Conservation (phyloP, 2,888 invertebrate species). For the Tetragnatha montana region DNA sequence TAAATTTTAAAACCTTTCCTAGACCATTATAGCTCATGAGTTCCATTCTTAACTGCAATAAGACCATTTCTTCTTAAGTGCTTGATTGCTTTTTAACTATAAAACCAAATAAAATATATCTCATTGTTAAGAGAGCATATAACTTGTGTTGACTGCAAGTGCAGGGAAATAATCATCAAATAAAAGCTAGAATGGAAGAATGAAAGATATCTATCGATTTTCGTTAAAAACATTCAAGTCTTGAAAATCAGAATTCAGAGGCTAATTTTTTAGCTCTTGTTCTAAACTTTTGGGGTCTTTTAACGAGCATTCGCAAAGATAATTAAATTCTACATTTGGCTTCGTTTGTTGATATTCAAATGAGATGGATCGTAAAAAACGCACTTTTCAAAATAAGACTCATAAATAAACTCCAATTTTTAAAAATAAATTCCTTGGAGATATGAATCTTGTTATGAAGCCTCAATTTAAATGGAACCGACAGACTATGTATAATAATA, state of each 20-base stretch:
- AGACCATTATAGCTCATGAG: no score
- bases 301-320: constrained; percentile 63
- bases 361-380: constrained; percentile 49
- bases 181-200: constrained; percentile 10
- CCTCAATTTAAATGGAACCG: constrained; percentile 28
- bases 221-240: constrained; percentile 44
- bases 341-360: constrained; percentile 66
- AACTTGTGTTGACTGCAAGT: neutral
- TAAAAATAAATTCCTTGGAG: constrained; percentile 5
- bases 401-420: constrained; percentile 25
- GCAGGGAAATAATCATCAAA: neutral
- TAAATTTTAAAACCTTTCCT: no score
- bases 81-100: no score
- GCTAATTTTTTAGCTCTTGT: constrained; percentile 35
- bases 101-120: no score
- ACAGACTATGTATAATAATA: neutral
- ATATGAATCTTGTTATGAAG: constrained; percentile 22
- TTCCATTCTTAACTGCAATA: no score
- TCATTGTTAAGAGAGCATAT: no score
- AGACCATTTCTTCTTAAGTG: no score
- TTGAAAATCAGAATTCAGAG: constrained; percentile 57
- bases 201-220: constrained; percentile 59
- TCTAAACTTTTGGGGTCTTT: constrained; percentile 41
- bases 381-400: constrained; percentile 43
- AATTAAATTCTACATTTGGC: constrained; percentile 69